Base-by-base conservation (phyloP, 2,797 vertebrate genomes). In the Liparis tanakae region DNA sequence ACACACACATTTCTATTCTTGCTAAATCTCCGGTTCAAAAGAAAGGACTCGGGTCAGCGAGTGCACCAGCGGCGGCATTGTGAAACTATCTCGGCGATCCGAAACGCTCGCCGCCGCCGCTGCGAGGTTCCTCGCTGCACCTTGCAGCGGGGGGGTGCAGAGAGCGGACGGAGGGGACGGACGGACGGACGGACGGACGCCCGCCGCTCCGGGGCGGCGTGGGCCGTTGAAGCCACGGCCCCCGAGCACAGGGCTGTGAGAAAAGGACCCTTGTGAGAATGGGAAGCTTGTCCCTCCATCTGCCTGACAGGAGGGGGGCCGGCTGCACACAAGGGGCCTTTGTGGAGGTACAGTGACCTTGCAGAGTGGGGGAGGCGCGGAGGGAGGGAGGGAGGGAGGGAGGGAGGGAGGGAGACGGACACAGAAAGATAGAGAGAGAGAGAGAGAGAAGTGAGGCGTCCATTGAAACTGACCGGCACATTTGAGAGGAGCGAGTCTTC, bases 321-420 rank as follows among this genome's bases (percentile, higher is more conserved):
- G 66, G 74, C 37, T 34, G 17, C 0, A 94, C 92, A 94, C 91
- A 87, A 90, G 87, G 79, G 75, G 80, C 87, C 91, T 92, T 94
- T 93, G 92, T 94, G 81, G 82, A 83, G 69, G 74, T 91, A 93
- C 89, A 90, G 89, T 90, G 88, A 92, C 85, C 86, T 86, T 61
- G 80, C 68, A 64, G 69, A 68, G 76, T 17, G 57, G 39, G 53
- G 3, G 63, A 25, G 60, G 39, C 39, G 48, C 17, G 30, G 18
- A 22, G 39, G 39, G 39, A 39, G 39, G 39, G 43, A 17, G 43
- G 63, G 25, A n/a, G n/a, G n/a, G n/a, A n/a, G n/a, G n/a, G n/a
- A n/a, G n/a, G n/a, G n/a, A 30, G 25, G 25, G 10, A 53, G 44
- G 1, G 41, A 36, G 15, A 53, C 8, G 4, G 12, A 64, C 18